A percentile compares a stretch with the other conserved stretches of the same genome.
Evolutionary conservation across 2,113 vertebrate species (phyloP).

Genomic region (Lophius piscatorius): DNA sequence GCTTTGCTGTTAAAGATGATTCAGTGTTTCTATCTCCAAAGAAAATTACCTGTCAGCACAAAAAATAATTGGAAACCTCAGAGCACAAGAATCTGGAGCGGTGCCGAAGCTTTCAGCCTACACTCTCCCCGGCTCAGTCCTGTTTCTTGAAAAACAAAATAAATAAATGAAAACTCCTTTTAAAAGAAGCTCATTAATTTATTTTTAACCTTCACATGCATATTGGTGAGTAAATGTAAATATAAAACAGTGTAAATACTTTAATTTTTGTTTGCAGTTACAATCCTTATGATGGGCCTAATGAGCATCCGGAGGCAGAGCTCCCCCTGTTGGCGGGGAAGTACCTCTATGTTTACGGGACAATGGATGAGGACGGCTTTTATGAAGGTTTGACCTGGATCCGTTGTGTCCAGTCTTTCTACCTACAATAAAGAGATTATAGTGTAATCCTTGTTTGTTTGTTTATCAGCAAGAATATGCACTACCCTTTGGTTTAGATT

Average conservation of each 20-base stretch:
- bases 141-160: conserved; percentile 12
- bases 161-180: background rate
- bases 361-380: conserved; percentile 99
- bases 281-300: conserved; percentile 97
- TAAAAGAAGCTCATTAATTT: conserved; percentile 1
- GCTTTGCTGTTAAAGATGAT: conserved; percentile 54
- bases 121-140: conserved; percentile 14
- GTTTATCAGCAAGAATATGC: too few species aligned
- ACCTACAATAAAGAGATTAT: too few species aligned
- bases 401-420: too few species aligned
- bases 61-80: conserved; percentile 66
- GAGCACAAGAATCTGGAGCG: conserved; percentile 52
- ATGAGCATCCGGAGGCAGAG: conserved; percentile 97
- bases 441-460: too few species aligned
- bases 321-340: conserved; percentile 96
- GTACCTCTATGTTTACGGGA: conserved; percentile 96
- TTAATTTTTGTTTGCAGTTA: conserved; percentile 79
- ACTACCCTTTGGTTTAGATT: too few species aligned
- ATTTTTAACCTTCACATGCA: background rate
- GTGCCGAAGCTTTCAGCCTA: conserved; percentile 37
- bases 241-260: background rate
- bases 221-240: background rate
- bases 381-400: conserved; percentile 91
- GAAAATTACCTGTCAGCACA: conserved; percentile 66
- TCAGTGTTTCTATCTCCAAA: conserved; percentile 55